Conservation (phyloP, 2,888 invertebrate genomes). For the Cataglyphis altisquamis region DNA sequence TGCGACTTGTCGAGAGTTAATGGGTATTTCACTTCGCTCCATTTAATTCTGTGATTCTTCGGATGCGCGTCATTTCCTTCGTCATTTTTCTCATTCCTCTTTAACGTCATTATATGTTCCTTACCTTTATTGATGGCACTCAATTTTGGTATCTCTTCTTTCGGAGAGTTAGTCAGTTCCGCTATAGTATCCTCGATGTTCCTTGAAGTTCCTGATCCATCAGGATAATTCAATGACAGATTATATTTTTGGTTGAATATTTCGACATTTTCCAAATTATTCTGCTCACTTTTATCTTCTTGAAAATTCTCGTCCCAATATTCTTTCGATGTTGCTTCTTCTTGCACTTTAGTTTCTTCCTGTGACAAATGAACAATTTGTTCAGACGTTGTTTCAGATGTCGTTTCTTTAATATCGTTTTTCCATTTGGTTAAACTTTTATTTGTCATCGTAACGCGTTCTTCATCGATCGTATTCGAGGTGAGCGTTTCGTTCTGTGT, state of each 20-base stretch:
- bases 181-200: not conserved
- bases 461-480: conserved; percentile 64
- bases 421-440: conserved; percentile 3
- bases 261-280: conserved; percentile 27
- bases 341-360: not conserved
- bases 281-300: conserved; percentile 23
- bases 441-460: conserved; percentile 84
- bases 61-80: conserved; percentile 72
- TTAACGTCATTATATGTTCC: conserved; percentile 42
- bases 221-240: not conserved
- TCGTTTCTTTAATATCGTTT: conserved; percentile 7
- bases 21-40: conserved; percentile 83
- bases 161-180: not conserved
- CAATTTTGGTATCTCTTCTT: not conserved
- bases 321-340: not conserved
- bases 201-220: not conserved
- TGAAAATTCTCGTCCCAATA: conserved; percentile 1
- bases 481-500: conserved; percentile 76
- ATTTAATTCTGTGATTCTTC: conserved; percentile 82
- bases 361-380: not conserved
- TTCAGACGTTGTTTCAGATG: not conserved
- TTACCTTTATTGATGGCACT: conserved; percentile 41
- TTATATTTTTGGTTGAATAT: conserved; percentile 5
- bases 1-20: conserved; percentile 68
- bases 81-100: not conserved